Conservation (phyloP, 2,113 vertebrate genomes). For the Erinaceus europaeus region DNA sequence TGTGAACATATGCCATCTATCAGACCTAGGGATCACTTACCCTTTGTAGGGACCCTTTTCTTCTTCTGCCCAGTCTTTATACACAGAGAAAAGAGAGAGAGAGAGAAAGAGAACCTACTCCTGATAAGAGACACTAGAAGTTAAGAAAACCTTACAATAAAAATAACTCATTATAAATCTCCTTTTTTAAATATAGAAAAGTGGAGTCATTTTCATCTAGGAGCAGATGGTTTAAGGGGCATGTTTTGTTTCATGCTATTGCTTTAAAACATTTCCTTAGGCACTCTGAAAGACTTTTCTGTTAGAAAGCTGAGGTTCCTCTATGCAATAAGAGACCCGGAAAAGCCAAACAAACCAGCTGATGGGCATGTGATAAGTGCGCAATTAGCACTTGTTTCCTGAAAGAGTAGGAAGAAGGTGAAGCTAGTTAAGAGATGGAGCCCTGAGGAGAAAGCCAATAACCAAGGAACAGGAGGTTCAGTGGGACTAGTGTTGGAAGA, state of each 20-base stretch:
- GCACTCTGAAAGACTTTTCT: neutral
- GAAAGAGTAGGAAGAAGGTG: neutral
- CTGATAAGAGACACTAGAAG: neutral
- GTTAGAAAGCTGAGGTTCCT: neutral
- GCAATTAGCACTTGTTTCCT: neutral
- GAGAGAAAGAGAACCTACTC: neutral
- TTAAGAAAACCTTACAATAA: neutral
- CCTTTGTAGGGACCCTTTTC: neutral
- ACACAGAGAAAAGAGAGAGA: too few species aligned
- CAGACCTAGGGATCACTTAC: neutral
- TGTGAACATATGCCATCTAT: neutral
- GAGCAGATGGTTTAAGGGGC: neutral
- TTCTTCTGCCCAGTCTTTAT: neutral
- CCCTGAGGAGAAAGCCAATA: neutral
- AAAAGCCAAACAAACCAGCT: neutral
- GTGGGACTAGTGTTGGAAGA: neutral
- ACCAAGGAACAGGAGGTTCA: neutral
- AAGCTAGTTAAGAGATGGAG: neutral
- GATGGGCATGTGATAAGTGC: neutral
- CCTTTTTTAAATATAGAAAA: neutral
- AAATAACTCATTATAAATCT: neutral
- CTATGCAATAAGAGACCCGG: neutral
- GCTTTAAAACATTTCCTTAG: neutral
- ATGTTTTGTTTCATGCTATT: neutral
- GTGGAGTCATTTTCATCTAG: neutral